Percentiles rank a stretch among this genome's conserved stretches.
These are phyloP conservation scores for Limnephilus auricula DNA, from an alignment of 2,888 invertebrate species.

Conservation along the genomic window DNA sequence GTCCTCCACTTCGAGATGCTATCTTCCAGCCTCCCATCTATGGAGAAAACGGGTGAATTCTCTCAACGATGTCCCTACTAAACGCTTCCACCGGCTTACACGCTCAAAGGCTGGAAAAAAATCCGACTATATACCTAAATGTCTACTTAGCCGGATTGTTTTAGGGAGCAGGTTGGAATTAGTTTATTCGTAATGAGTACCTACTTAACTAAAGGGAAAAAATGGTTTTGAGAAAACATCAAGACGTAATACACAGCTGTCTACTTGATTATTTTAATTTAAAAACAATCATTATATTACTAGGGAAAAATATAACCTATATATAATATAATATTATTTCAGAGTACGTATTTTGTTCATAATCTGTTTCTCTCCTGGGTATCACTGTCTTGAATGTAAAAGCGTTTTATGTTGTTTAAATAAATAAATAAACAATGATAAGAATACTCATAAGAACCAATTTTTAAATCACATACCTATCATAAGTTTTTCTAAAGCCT, in stretches of 20 bases:
- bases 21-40: constrained; percentile 29
- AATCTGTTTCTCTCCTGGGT: no score
- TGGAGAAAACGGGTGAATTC: constrained; percentile 24
- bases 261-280: no score
- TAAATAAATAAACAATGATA: no score
- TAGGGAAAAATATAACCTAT: no score
- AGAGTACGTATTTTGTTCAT: no score
- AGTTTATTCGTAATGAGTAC: neutral
- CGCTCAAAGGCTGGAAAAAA: neutral
- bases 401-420: no score
- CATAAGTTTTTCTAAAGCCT: no score
- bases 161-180: neutral
- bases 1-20: constrained; percentile 23
- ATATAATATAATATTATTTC: no score
- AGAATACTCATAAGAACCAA: no score
- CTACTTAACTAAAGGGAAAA: neutral
- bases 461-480: no score
- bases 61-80: constrained; percentile 20
- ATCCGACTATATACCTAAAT: neutral
- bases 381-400: no score
- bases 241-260: neutral
- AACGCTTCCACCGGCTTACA: constrained; percentile 21
- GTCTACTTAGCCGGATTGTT: neutral
- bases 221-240: neutral
- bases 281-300: no score